A percentile compares a stretch with the other conserved stretches of the same genome.
phyloP scores from a whole-genome alignment of 2,888 invertebrate species.

The Linnaemya tessellans region DNA sequence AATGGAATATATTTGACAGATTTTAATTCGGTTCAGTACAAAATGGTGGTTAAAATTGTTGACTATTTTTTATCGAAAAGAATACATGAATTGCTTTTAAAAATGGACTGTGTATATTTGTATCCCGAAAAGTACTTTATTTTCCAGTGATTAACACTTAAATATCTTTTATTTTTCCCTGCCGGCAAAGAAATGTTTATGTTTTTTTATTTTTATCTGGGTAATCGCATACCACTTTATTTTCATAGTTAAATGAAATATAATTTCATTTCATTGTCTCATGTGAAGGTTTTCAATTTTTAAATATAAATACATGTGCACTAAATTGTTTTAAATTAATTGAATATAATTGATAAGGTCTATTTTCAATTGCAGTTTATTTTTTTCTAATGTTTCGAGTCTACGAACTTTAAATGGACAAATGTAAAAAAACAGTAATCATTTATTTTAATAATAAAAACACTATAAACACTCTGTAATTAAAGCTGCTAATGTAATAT shows the following conservation, averaged over 20 bases:
- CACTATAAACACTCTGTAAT: too few species aligned
- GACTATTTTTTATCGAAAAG: not conserved
- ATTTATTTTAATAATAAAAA: not conserved
- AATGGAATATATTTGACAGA: not conserved
- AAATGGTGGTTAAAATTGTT: not conserved
- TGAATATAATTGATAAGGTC: constrained; percentile 24
- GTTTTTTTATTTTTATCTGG: not conserved
- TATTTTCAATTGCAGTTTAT: constrained; percentile 35
- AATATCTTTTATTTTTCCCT: not conserved
- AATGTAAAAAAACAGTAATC: not conserved
- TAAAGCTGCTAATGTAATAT: too few species aligned
- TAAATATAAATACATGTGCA: not conserved
- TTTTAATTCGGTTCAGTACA: not conserved
- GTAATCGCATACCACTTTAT: not conserved
- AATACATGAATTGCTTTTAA: not conserved
- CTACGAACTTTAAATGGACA: constrained; percentile 38
- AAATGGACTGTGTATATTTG: not conserved
- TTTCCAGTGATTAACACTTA: not conserved
- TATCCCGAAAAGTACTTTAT: too few species aligned
- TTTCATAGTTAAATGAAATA: not conserved
- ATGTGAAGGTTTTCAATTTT: constrained; percentile 22
- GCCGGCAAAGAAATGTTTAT: not conserved
- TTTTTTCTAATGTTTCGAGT: not conserved
- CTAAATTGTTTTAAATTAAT: constrained; percentile 10
- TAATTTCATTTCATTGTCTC: not conserved